phyloP scores from a whole-genome alignment of 2,113 vertebrate species.

The Hyla sarda region DNA sequence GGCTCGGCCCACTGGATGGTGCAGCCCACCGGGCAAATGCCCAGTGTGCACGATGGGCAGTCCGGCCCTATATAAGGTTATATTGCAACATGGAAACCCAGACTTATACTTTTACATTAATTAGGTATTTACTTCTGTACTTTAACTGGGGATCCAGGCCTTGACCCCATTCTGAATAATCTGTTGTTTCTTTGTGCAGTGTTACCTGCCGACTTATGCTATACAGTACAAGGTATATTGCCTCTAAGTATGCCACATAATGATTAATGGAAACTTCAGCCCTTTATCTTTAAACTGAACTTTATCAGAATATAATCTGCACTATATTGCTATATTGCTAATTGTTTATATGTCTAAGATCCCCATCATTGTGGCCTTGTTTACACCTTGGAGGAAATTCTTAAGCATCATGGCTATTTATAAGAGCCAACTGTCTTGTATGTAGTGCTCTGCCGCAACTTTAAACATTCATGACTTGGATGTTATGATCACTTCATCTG shows the following conservation, averaged over 20 bases:
- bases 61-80: too few species aligned
- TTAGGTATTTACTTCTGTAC: background rate
- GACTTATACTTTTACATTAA: background rate
- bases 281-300: conserved; percentile 10
- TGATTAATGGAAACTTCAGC: background rate
- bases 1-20: too few species aligned
- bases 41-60: too few species aligned
- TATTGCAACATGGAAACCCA: too few species aligned
- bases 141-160: background rate
- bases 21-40: too few species aligned
- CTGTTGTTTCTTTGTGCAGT: too few species aligned
- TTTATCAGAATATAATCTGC: background rate
- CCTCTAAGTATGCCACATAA: background rate
- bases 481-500: too few species aligned
- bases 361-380: background rate
- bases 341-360: background rate
- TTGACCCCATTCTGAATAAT: background rate
- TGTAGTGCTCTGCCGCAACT: too few species aligned
- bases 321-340: background rate
- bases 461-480: too few species aligned
- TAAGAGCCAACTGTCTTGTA: too few species aligned
- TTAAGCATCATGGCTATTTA: too few species aligned
- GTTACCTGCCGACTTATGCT: background rate
- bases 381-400: background rate
- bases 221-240: background rate